Base-by-base conservation (phyloP, 2,888 invertebrate species). In the Drosophila pseudotakahashii region DNA sequence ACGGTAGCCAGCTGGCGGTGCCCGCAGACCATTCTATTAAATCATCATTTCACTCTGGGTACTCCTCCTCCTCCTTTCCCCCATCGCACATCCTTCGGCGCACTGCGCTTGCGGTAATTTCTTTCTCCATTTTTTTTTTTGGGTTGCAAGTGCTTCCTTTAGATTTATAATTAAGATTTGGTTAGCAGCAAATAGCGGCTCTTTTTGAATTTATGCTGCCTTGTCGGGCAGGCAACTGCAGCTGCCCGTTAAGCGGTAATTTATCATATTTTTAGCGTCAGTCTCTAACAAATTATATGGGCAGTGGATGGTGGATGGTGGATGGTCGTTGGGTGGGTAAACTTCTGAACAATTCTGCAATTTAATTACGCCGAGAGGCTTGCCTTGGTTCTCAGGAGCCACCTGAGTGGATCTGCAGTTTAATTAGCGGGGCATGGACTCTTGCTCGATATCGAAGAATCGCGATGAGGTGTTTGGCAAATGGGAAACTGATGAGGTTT, bases 161-260 rank as follows among this genome's bases (percentile, higher is more conserved):
- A 90, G 90, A 90, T 90, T 90, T 90, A 90, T 90, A 90, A 90
- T 90, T 90, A 90, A 90, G 90, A 90, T 90, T 90, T 89, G 90
- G 91, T 89, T 88, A 82, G 86, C 78, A 89, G 79, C 81, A 50
- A 90, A 89, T 86, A 90, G 87, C 76, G 80, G 76, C 82, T 79
- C 88, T 50, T 59, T 87, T 79, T 87, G 79, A 90, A 89, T 89
- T 90, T 90, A 90, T 88, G 89, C 79, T 75, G 80, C 80, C 54
- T 36, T 37, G 41, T 44, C 61, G 54, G 53, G 11, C 26, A 23
- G 30, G 39, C 63, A 58, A 50, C 66, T 58, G 48, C 64, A 42
- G 54, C 54, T 75, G 79, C 64, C 73, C 60, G 52, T 71, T 58
- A 71, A 69, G 68, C 68, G 74, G 69, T 71, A 77, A 88, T 84